Conservation (phyloP, 1,140 invertebrate species). For the Gryllus bimaculatus region DNA sequence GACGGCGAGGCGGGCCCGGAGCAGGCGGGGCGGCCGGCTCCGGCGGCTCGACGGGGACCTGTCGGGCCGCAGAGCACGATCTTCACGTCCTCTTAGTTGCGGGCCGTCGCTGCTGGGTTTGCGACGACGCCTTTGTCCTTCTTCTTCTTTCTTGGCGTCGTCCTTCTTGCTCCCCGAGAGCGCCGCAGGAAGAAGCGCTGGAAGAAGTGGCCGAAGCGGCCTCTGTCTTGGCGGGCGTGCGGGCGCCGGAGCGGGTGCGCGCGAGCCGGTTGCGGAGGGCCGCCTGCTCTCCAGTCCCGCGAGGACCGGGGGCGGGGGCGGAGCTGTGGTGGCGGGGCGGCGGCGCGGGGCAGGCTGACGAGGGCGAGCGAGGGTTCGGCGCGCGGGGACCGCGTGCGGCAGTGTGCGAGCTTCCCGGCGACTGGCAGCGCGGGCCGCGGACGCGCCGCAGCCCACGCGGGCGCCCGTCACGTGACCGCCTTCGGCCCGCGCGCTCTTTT, state of each 20-base stretch:
- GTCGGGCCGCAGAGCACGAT: too few relatives aligned
- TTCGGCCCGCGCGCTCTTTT: slow-evolving; percentile 17
- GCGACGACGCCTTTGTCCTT: background rate
- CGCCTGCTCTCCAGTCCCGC: slow-evolving; percentile 9
- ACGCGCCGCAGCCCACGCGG: background rate
- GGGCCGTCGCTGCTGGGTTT: too few relatives aligned
- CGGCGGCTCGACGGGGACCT: too few relatives aligned
- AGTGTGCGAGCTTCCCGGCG: background rate
- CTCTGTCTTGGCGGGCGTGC: slow-evolving; percentile 10
- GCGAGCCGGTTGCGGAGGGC: background rate
- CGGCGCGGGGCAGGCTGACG: slow-evolving; percentile 10
- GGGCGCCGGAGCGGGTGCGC: background rate
- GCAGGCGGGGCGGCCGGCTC: too few relatives aligned
- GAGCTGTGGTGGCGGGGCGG: slow-evolving; percentile 14
- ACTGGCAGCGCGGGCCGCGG: background rate
- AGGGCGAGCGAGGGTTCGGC: slow-evolving; percentile 7
- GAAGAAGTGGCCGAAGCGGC: slow-evolving; percentile 58
- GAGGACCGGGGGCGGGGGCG: slow-evolving; percentile 19
- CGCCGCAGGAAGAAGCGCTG: slow-evolving; percentile 61
- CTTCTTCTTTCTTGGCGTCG: background rate
- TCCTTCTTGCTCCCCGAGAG: slow-evolving; percentile 34
- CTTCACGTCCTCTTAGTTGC: too few relatives aligned
- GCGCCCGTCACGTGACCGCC: background rate
- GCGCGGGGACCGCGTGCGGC: slow-evolving; percentile 12
- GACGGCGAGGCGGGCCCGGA: too few relatives aligned